Evolutionary conservation across 2,113 vertebrate genomes (phyloP).

Genomic region (Vidua chalybeata): DNA sequence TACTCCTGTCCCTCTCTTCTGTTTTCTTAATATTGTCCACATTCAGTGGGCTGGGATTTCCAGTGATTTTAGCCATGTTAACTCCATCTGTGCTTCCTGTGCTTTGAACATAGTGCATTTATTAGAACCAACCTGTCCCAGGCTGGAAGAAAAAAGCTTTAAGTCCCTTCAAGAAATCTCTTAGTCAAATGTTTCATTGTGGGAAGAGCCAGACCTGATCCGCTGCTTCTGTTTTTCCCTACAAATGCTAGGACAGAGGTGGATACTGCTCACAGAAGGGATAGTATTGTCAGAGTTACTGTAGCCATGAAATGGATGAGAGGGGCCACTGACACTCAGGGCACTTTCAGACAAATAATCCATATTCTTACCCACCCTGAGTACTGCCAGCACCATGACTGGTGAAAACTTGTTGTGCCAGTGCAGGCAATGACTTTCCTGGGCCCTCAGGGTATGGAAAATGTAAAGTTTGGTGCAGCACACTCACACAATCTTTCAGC

Average conservation of each 20-base stretch:
- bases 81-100: neutral
- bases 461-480: neutral
- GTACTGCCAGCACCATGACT: neutral
- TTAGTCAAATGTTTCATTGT: neutral
- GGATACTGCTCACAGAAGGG: neutral
- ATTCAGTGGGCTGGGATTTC: neutral
- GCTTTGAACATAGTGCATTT: neutral
- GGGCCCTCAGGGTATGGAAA: neutral
- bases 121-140: neutral
- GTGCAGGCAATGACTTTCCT: neutral
- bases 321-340: neutral
- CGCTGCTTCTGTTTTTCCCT: neutral
- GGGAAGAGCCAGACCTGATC: neutral
- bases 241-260: neutral
- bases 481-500: neutral
- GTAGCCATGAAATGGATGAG: neutral
- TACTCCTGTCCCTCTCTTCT: neutral
- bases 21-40: neutral
- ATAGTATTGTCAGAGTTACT: neutral
- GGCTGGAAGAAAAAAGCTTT: neutral
- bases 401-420: neutral
- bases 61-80: neutral
- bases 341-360: neutral
- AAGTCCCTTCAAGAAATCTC: neutral
- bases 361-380: neutral